Evolutionary conservation across 2,113 vertebrate species (phyloP), one percentile per base, ranked within the genome.

Genomic region (Ahaetulla prasina): DNA sequence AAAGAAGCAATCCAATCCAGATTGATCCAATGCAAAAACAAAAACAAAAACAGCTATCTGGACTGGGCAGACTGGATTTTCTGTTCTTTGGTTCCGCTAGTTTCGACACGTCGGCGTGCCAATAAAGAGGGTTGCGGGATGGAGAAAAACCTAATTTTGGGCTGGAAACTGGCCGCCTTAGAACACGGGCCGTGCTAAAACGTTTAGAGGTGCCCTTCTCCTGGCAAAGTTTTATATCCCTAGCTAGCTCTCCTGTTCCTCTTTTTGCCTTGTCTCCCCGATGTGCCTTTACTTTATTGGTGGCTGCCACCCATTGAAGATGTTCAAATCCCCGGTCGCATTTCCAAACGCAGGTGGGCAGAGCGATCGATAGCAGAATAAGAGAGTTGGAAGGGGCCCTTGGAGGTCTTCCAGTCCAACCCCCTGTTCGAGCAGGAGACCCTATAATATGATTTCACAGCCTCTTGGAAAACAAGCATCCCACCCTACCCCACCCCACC

Each of bases 251-350:
- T 90, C 91, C 93, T 89, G 22, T 85, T 55, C 90, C 55, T 54
- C 5, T n/a, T 89, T 89, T 20, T 27, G 8, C 39, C 52, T 85
- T 68, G 25, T 27, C 27, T 30, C 87, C 94, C 87, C 88, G 60
- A 9, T 88, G 96, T 97, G 96, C 96, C 96, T 97, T 97, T 87
- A 84, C 90, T 91, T 47, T 89, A 30, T 35, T 3, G 91, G 88
- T 80, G 0, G 39, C 49, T 45, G 92, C 95, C 94, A 9, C 2
- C 60, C 35, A 2, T 27, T 47, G 49, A 74, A 54, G 89, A 94
- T 89, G 91, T n/a, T 57, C 57, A n/a, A 23, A 53, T 92, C 57
- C 57, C 89, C 94, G 63, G 30, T 54, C 0, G 45, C 93, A 86
- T 89, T 89, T 90, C 55, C 1, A 30, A 27, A 14, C 9, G 8